Evolutionary conservation across 2,888 invertebrate genomes (phyloP).

Genomic region (Margaritifera margaritifera): DNA sequence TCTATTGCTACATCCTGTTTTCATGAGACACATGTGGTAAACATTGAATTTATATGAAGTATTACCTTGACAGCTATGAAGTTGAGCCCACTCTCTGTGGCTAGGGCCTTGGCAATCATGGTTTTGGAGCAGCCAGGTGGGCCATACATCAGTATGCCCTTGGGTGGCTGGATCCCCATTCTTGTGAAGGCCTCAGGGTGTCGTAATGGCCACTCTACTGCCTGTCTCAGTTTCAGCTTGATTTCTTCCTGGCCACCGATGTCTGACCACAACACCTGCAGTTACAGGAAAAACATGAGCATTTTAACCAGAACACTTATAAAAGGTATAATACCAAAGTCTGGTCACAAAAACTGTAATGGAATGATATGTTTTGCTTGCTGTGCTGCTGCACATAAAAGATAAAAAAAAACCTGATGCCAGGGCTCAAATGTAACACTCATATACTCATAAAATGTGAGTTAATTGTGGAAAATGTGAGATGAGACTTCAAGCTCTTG

Average conservation of each 20-base stretch:
- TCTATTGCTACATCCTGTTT: too few relatives aligned
- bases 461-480: too few relatives aligned
- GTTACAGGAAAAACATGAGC: neutral
- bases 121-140: slow-evolving; percentile 99
- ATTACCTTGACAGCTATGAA: slow-evolving; percentile 92
- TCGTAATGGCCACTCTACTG: slow-evolving; percentile 94
- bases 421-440: too few relatives aligned
- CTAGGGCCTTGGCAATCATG: slow-evolving; percentile 97
- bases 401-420: too few relatives aligned
- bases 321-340: neutral
- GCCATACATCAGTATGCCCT: slow-evolving; percentile 94
- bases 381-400: too few relatives aligned
- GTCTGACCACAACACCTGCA: slow-evolving; percentile 82
- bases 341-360: too few relatives aligned
- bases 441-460: too few relatives aligned
- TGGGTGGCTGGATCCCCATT: slow-evolving; percentile 88
- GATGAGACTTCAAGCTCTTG: too few relatives aligned
- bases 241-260: slow-evolving; percentile 93
- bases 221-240: slow-evolving; percentile 88
- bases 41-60: neutral
- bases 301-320: neutral
- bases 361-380: too few relatives aligned
- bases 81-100: slow-evolving; percentile 95
- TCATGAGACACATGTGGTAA: neutral
- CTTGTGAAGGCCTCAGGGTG: slow-evolving; percentile 87